These are phyloP conservation scores for Sisor rabdophorus DNA, from an alignment of 2,113 vertebrate genomes.

Conservation along the genomic window DNA sequence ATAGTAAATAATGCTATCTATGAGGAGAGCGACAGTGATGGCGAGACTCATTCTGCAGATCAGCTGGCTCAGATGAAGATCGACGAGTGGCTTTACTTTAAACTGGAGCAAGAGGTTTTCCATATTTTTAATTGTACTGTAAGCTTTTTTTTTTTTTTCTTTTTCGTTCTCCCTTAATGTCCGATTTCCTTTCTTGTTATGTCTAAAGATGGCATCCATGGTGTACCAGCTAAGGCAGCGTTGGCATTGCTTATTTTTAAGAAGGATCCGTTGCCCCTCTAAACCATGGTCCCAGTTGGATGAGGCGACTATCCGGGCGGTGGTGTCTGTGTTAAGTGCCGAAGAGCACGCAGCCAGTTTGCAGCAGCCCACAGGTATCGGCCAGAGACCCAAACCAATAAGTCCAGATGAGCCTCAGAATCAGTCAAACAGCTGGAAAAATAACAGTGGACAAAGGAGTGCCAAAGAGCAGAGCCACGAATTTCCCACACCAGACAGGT, in stretches of 20 bases:
- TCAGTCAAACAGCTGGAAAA: conserved; percentile 62
- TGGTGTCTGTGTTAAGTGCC: conserved; percentile 77
- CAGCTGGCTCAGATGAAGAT: conserved; percentile 75
- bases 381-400: conserved; percentile 84
- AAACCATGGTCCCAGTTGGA: conserved; percentile 84
- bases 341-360: conserved; percentile 83
- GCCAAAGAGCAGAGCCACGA: conserved; percentile 64
- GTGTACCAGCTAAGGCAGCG: conserved; percentile 85
- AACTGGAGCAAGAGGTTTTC: conserved; percentile 77
- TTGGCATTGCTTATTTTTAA: conserved; percentile 87
- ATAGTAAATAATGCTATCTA: conserved; percentile 59
- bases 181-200: conserved; percentile 14
- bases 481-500: conserved; percentile 69
- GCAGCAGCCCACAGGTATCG: conserved; percentile 89
- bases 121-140: background rate
- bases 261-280: conserved; percentile 80
- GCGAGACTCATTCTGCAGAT: conserved; percentile 69
- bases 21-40: conserved; percentile 85
- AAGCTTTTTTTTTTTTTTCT: background rate
- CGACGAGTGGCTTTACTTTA: conserved; percentile 88
- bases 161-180: background rate
- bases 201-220: conserved; percentile 73
- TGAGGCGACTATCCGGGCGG: conserved; percentile 75
- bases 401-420: conserved; percentile 71
- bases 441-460: conserved; percentile 63